Conservation (phyloP, 2,888 invertebrate species). For the Lycophotia porphyrea region DNA sequence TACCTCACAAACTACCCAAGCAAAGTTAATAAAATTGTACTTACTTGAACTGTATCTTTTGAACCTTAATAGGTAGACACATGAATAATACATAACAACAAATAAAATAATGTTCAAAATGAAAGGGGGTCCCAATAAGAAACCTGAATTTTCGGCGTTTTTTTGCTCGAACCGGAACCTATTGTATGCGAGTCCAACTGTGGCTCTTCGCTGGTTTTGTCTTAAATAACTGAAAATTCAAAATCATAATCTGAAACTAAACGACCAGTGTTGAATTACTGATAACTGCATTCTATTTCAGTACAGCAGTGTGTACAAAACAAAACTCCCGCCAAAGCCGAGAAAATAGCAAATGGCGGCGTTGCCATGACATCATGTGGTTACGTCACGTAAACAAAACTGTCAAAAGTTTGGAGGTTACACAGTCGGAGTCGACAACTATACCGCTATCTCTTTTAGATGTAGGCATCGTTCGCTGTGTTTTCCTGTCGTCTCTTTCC, state of each 20-base stretch:
- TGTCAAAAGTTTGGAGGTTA: constrained; percentile 62
- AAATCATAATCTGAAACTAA: constrained; percentile 7
- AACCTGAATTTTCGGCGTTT: not conserved
- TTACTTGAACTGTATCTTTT: no score
- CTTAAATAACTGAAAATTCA: not conserved
- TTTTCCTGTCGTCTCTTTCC: constrained; percentile 78
- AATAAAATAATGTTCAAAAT: no score
- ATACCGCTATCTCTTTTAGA: constrained; percentile 71
- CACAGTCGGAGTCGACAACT: constrained; percentile 54
- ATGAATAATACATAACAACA: no score
- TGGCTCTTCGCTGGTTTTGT: not conserved
- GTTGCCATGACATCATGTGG: constrained; percentile 86
- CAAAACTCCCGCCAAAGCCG: constrained; percentile 65
- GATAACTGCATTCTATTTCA: constrained; percentile 41
- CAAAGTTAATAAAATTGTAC: no score
- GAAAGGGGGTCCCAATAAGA: no score
- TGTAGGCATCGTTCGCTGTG: constrained; percentile 58
- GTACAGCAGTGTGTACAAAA: constrained; percentile 39
- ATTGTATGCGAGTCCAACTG: not conserved
- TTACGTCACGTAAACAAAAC: constrained; percentile 82
- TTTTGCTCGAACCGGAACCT: not conserved
- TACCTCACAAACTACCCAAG: no score
- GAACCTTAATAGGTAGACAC: no score
- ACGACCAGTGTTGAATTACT: constrained; percentile 3
- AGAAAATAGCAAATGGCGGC: constrained; percentile 64